phyloP scores from a whole-genome alignment of 1,140 invertebrate genomes.

The Drosophila burlai region DNA sequence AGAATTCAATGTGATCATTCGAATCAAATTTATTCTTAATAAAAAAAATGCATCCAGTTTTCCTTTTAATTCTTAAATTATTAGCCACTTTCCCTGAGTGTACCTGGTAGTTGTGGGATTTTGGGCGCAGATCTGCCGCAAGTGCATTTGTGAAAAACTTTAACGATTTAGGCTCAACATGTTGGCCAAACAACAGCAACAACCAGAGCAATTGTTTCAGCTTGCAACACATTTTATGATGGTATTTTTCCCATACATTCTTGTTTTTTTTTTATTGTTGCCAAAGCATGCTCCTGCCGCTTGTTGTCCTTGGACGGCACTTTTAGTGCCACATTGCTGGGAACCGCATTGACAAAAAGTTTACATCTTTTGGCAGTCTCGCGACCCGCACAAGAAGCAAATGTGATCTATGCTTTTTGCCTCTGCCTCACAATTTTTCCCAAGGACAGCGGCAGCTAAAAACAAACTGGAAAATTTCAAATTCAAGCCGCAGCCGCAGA shows the following conservation, averaged over 20 bases:
- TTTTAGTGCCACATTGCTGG: slow-evolving; percentile 61
- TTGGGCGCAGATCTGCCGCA: slow-evolving; percentile 57
- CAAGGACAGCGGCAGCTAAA: slow-evolving; percentile 47
- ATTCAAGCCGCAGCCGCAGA: slow-evolving; percentile 76
- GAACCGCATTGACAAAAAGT: slow-evolving; percentile 74
- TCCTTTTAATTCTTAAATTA: no score
- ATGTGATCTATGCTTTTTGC: slow-evolving; percentile 77
- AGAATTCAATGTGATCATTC: neutral
- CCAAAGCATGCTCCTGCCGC: slow-evolving; percentile 43
- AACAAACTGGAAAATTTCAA: slow-evolving; percentile 74
- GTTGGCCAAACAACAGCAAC: slow-evolving; percentile 62
- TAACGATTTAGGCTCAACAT: slow-evolving; percentile 84
- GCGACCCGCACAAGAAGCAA: slow-evolving; percentile 51
- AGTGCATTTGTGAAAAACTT: slow-evolving; percentile 83
- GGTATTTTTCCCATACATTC: slow-evolving; percentile 25
- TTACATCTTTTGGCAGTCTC: slow-evolving; percentile 67
- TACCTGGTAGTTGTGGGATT: neutral
- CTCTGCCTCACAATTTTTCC: slow-evolving; percentile 25
- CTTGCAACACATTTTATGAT: slow-evolving; percentile 77
- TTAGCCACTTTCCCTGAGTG: neutral
- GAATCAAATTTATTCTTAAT: neutral
- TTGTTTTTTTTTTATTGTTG: slow-evolving; percentile 24
- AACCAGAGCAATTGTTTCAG: slow-evolving; percentile 68
- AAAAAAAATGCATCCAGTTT: no score
- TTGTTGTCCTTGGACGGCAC: slow-evolving; percentile 72